Evolutionary conservation across 2,797 vertebrate species (phyloP), one percentile per base, ranked within the genome.

Genomic region (Anniella stebbinsi): DNA sequence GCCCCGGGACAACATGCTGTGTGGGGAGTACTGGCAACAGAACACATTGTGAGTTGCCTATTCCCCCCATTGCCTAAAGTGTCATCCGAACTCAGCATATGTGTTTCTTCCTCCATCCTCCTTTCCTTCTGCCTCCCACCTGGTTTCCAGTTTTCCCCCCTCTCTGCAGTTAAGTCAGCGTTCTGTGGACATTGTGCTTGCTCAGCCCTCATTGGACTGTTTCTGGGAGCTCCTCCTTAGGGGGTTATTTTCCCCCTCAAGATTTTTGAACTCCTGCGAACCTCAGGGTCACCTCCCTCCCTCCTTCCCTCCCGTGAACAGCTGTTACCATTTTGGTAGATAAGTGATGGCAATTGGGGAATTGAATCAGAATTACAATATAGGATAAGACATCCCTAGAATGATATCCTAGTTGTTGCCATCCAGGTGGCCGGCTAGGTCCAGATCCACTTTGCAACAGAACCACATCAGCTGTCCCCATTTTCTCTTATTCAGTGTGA

Each of bases 391-490:
- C 9, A 51, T 84, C 45, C 6, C 17, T 51, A 17, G 45, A 84
- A 84, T 70, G 41, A 84, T 84, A 70, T 84, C 28, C 57, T 76
- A 33, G 51, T 41, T 87, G 54, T 87, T 87, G 15, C 73, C 73
- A 63, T 63, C 57, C 28, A 77, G 70, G 21, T 72, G 18, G 33
- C 84, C 38, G 70, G 30, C 54, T 57, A 57, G 51, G 23, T 86
- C 84, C 70, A 60, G 70, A 28, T 77, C 72, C 77, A 21, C 36
- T 77, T 87, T 45, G 57, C 38, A 54, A 33, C 25, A 77, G 57
- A 87, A 63, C 25, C 25, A 76, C 25, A 57, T 25, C 57, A 76
- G 72, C 28, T 28, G 30, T 78, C 45, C 45, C 45, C 7, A 28
- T 48, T 33, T 51, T 28, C 48, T 80, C 78, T 48, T 18, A n/a